These are phyloP conservation scores for Megaleporinus macrocephalus DNA, from an alignment of 2,113 vertebrate genomes.

Conservation along the genomic window DNA sequence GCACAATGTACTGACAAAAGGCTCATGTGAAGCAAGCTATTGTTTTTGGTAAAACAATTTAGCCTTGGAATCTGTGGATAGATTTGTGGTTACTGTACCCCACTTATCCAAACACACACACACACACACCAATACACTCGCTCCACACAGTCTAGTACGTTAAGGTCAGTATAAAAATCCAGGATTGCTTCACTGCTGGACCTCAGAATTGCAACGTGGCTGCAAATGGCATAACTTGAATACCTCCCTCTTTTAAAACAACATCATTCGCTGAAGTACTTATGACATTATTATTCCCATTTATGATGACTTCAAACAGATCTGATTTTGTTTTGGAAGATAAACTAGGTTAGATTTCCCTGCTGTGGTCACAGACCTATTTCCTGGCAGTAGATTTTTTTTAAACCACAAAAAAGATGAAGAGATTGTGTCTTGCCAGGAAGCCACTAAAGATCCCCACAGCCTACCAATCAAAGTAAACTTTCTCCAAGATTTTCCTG, in stretches of 20 bases:
- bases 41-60: not conserved
- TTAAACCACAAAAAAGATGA: constrained; percentile 28
- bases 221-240: constrained; percentile 1
- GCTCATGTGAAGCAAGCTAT: not conserved
- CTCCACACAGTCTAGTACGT: not conserved
- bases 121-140: not conserved
- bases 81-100: constrained; percentile 8
- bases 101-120: not conserved
- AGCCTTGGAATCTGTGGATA: constrained; percentile 24
- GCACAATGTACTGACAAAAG: not conserved
- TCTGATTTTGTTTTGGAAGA: constrained; percentile 6
- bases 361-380: not conserved
- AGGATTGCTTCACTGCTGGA: not conserved
- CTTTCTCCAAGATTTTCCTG: not conserved
- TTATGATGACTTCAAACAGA: constrained; percentile 28
- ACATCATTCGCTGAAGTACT: constrained; percentile 1
- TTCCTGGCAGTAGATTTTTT: constrained; percentile 25
- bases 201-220: constrained; percentile 19
- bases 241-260: not conserved
- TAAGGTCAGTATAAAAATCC: not conserved
- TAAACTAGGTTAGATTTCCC: constrained; percentile 30
- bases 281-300: not conserved
- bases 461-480: constrained; percentile 3
- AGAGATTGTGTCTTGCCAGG: not conserved
- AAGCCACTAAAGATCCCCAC: not conserved